Base-by-base conservation (phyloP, 1,140 invertebrate species). In the Drosophila lowei region DNA sequence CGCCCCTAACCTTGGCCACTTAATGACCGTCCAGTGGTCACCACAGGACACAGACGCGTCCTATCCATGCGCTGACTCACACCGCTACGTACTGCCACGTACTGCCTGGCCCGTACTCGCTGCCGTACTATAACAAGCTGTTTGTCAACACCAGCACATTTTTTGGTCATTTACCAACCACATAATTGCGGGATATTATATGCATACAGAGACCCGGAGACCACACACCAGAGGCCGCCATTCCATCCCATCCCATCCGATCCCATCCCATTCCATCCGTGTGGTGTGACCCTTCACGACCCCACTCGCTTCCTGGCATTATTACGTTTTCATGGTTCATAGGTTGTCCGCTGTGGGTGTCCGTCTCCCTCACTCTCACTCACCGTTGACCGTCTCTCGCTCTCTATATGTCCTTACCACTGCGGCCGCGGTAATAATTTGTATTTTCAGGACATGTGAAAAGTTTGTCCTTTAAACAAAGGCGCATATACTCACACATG, bases 61-160 rank as follows among this genome's bases (percentile, higher is more conserved):
- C 30, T 3, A 9, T n/a, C 25, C 55, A 58, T 15, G 23, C 3
- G 54, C 58, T 73, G 49, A 64, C 38, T 73, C 59, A 71, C 42
- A 42, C 78, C 43, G 43, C 54, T 44, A 43, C 54, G 47, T 50
- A 38, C 41, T 18, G 50, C 34, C 25, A 15, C 42, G 48, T 38
- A 5, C 25, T 25, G 9, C n/a, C 13, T 3, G 16, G 5, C 18
- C 7, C 28, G 2, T 8, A 2, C 30, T 30, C 8, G 30, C 28
- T 34, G 30, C 34, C 34, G 1, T 38, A n/a, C 28, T 38, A 71
- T 74, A 81, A 85, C 80, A 86, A 85, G 81, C 83, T 88, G 83
- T 88, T 89, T 88, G 83, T 88, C 83, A 88, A 88, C 83, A 88
- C 83, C 84, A 85, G 78, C 83, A 89, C 78, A 88, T 83, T 88